Evolutionary conservation across 2,113 vertebrate species (phyloP).

Genomic region (Dinomys branickii): DNA sequence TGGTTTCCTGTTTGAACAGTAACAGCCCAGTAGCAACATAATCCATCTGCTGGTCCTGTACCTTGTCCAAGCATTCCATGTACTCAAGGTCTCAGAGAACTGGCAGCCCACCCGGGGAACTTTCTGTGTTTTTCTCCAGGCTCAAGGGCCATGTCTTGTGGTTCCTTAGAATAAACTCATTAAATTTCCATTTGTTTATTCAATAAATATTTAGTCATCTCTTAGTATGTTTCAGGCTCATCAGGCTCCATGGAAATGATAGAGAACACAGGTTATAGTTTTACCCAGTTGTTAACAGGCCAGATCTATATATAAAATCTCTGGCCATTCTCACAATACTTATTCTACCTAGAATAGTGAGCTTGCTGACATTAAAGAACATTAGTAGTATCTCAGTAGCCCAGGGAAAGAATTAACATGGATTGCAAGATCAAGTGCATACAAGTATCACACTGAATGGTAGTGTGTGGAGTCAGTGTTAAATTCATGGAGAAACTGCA

Average conservation of each 20-base stretch:
- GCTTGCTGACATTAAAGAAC: neutral
- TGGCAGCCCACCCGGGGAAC: rapidly evolving
- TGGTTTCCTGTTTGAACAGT: neutral
- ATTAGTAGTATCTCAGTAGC: neutral
- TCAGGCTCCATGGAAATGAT: neutral
- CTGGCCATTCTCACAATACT: neutral
- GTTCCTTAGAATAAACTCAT: neutral
- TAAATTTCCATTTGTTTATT: conserved; percentile 24
- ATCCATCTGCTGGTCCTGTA: neutral
- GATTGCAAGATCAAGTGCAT: neutral
- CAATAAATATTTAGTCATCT: neutral
- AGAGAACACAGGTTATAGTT: neutral
- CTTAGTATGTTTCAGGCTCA: neutral
- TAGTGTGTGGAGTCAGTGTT: neutral
- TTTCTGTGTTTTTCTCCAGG: neutral
- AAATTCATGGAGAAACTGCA: neutral
- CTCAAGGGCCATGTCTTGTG: neutral
- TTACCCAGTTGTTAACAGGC: neutral
- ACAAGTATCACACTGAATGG: neutral
- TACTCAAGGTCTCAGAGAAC: neutral
- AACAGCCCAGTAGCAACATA: neutral
- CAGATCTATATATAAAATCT: neutral
- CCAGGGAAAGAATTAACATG: neutral
- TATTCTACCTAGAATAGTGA: neutral
- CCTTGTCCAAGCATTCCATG: neutral